Base-by-base conservation (phyloP, 2,888 invertebrate species). In the Brachycybe producta region DNA sequence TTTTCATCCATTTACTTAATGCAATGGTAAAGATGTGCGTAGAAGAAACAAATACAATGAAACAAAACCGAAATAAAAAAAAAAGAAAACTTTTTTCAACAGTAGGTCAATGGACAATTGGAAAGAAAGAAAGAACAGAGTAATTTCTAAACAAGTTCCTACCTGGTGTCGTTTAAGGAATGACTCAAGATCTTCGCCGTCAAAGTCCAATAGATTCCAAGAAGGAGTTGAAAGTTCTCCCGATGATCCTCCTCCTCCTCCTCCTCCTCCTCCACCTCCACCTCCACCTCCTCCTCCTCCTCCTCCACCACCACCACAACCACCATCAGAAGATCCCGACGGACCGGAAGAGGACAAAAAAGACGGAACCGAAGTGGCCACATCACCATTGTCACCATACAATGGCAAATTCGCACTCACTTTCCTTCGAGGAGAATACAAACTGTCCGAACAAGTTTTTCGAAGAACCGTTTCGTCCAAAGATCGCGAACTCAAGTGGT, bases 81-180 rank as follows among this genome's bases (percentile, higher is more conserved):
- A n/a, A n/a, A n/a, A n/a, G n/a, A n/a, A n/a, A n/a, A n/a, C n/a
- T n/a, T n/a, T n/a, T n/a, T n/a, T n/a, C n/a, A n/a, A n/a, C n/a
- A n/a, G n/a, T n/a, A n/a, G n/a, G n/a, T n/a, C n/a, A n/a, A n/a
- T n/a, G n/a, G n/a, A n/a, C n/a, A n/a, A n/a, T n/a, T n/a, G n/a
- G n/a, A n/a, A n/a, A n/a, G n/a, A n/a, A n/a, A n/a, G n/a, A n/a
- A n/a, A n/a, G n/a, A n/a, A n/a, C n/a, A n/a, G n/a, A n/a, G n/a
- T n/a, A n/a, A n/a, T n/a, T n/a, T n/a, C n/a, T n/a, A n/a, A n/a
- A n/a, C n/a, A n/a, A n/a, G n/a, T 24, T 39, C 30, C 40, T 51
- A 51, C 51, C 51, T 51, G 51, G 15, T 48, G 51, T 23, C 30
- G 15, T 19, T 46, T 51, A 5, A 46, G 38, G 5, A 36, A 11